Conservation (phyloP, 2,888 invertebrate genomes). For the Xestia rhomboidea region DNA sequence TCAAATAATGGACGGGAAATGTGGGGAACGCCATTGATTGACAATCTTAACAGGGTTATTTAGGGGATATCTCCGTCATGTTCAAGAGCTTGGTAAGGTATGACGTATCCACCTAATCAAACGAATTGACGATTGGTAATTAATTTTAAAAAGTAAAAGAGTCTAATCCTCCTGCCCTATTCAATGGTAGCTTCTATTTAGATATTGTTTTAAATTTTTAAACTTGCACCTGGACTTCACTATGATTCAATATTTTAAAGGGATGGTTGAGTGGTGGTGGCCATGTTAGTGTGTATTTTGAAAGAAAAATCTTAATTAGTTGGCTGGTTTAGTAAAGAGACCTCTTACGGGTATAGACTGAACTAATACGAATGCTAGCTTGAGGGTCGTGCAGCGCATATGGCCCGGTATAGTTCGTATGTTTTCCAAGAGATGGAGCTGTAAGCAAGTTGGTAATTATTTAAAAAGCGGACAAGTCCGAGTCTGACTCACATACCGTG, state of each 20-base stretch:
- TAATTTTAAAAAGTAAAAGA: background rate
- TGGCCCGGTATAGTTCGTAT: conserved; percentile 12
- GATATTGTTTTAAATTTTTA: too few relatives aligned
- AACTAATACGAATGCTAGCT: conserved; percentile 26
- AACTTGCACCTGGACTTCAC: too few relatives aligned
- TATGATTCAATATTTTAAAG: too few relatives aligned
- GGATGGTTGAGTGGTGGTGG: too few relatives aligned
- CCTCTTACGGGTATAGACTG: conserved; percentile 26
- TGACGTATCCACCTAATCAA: background rate
- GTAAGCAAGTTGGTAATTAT: background rate
- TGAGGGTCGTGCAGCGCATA: too few relatives aligned
- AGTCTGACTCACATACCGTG: background rate
- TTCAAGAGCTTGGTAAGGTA: background rate
- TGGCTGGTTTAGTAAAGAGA: background rate
- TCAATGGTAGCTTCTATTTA: background rate
- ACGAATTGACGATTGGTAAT: background rate
- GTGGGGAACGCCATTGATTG: background rate
- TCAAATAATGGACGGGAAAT: conserved; percentile 16
- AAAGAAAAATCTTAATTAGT: background rate
- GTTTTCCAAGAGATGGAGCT: conserved; percentile 37
- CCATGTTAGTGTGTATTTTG: background rate
- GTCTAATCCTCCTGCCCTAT: background rate
- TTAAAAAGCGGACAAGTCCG: background rate
- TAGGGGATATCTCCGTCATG: background rate
- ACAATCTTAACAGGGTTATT: conserved; percentile 14